A percentile compares a stretch with the other conserved stretches of the same genome.
Evolutionary conservation across 2,888 invertebrate genomes (phyloP).

Genomic region (Eupeodes luniger): DNA sequence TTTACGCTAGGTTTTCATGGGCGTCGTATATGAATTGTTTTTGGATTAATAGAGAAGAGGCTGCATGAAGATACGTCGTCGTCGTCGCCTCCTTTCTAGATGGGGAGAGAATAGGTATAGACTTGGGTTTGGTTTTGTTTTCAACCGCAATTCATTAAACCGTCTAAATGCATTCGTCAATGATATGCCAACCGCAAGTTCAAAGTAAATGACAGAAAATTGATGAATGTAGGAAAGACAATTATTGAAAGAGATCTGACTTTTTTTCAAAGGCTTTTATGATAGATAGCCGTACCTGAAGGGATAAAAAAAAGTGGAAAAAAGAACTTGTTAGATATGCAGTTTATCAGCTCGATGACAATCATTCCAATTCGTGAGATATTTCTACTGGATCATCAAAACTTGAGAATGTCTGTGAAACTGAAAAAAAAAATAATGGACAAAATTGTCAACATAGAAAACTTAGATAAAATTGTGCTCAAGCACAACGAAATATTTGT

Average conservation of each 20-base stretch:
- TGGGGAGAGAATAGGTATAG: neutral
- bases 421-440: no score
- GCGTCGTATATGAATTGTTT: neutral
- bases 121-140: no score
- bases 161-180: slow-evolving; percentile 44
- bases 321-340: neutral
- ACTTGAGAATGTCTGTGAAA: no score
- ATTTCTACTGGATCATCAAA: no score
- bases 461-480: no score
- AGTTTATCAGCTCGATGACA: no score
- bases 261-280: neutral
- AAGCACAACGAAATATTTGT: no score
- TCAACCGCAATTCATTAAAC: slow-evolving; percentile 55
- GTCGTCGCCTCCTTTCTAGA: neutral
- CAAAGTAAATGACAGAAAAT: slow-evolving; percentile 43
- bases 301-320: neutral
- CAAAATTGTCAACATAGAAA: no score
- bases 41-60: neutral
- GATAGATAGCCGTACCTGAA: no score
- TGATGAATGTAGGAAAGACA: neutral
- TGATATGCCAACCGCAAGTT: slow-evolving; percentile 43
- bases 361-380: no score
- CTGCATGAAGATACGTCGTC: neutral
- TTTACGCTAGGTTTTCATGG: slow-evolving; percentile 46
- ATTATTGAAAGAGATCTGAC: neutral